Evolutionary conservation across 2,888 invertebrate genomes (phyloP), one percentile per base, ranked within the genome.

Genomic region (Pristionchus arcanus): DNA sequence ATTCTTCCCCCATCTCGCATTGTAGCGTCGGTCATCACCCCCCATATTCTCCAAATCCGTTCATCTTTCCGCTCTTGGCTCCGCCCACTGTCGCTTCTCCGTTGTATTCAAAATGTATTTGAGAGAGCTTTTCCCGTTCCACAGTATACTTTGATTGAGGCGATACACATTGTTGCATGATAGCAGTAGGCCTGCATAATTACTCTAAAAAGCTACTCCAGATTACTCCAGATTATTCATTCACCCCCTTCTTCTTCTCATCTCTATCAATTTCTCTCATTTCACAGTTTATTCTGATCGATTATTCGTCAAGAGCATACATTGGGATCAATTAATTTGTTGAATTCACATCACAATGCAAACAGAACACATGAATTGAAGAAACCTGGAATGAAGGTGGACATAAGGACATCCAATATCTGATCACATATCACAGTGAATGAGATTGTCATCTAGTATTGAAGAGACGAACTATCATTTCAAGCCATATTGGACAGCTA

Each of bases 21-120:
- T 77, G 37, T 77, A 77, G 31, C 74, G 74, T 77, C 42, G 74
- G 74, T 77, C 74, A 77, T 77, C 42, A 9, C 42, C 42, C 42
- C 3, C 42, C 42, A 49, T 42, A 19, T 37, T 15, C 42, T 42
- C 42, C 42, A 37, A 42, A 42, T 25, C 42, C 31, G n/a, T 11
- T 34, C 31, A 42, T 77, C 74, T 77, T 77, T 77, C 74, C 74
- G 74, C 84, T 77, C 74, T 31, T 77, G 74, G 74, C 74, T 77
- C 74, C 74, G 74, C 42, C 74, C 74, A 37, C 74, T 77, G 25
- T 25, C 42, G 37, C 42, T 31, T 21, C 16, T 31, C 31, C 59
- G 21, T 59, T 68, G 31, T 31, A 68, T 16, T 63, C 63, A 68
- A 68, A 31, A 31, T 31, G 68, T 68, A 68, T 68, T 31, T 68